A percentile compares a stretch with the other conserved stretches of the same genome.
Conservation (phyloP, 2,797 vertebrate genomes). For the Oceanodroma leucorhoa region DNA sequence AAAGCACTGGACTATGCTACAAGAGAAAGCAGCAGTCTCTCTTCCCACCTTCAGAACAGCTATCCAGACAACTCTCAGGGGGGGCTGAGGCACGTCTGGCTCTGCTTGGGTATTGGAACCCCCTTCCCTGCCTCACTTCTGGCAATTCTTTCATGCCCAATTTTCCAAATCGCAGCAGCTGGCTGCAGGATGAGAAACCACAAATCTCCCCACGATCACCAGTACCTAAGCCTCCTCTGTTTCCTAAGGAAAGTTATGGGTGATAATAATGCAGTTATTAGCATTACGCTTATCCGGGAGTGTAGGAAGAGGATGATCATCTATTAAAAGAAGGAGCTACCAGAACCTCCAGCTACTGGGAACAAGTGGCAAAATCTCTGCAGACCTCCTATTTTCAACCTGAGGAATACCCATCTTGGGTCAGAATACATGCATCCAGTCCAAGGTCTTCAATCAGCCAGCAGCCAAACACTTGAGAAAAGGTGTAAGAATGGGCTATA, state of each 20-base stretch:
- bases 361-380: not conserved
- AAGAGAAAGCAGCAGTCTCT: not conserved
- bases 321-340: not conserved
- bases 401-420: not conserved
- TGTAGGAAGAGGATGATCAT: not conserved
- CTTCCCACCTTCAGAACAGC: not conserved
- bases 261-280: not conserved
- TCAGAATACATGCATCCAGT: not conserved
- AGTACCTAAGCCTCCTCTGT: not conserved
- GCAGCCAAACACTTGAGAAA: not conserved
- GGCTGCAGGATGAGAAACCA: not conserved
- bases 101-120: not conserved
- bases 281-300: not conserved
- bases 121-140: not conserved
- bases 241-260: not conserved
- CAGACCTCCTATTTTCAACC: not conserved
- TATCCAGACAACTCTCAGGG: not conserved
- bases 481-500: not conserved
- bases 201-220: not conserved
- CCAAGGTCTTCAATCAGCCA: not conserved
- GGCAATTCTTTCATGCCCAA: not conserved
- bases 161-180: not conserved
- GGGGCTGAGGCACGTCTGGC: not conserved
- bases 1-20: not conserved
- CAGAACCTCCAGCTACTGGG: not conserved